Base-by-base conservation (phyloP, 2,888 invertebrate species). In the Phortica okadai region DNA sequence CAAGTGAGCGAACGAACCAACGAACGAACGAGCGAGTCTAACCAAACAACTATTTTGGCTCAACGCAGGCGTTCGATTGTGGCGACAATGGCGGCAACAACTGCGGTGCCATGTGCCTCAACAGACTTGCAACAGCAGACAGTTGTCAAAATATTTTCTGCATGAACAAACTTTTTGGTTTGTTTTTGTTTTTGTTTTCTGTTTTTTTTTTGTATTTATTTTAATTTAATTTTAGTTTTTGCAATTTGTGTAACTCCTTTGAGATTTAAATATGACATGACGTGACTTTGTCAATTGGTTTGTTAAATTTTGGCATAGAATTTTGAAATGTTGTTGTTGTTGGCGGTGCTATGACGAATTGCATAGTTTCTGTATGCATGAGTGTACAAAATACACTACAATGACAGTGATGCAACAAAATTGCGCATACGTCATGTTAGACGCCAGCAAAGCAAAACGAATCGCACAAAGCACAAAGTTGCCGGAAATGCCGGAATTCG, bases 241-340 rank as follows among this genome's bases (percentile, higher is more conserved):
- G n/a, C 6, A 58, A 58, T 21, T 58, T 58, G 14, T 58, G 8
- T 58, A 6, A 7, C 21, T 58, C 58, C 58, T n/a, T 21, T 58
- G 58, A 58, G 58, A 58, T 58, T 21, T 21, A 58, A 14, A 50
- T 50, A 14, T 50, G 50, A 50, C 50, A 50, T 50, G 50, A 50
- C 58, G 21, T 58, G n/a, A 21, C 58, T 58, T 58, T 58, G 58
- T 58, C 58, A 58, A 58, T 58, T 58, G 58, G n/a, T 58, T 14
- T 58, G 14, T 21, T 58, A 16, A n/a, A 7, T 21, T n/a, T 21
- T n/a, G 8, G n/a, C 14, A 3, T 50, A 50, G 8, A 11, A 50
- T 33, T 33, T 33, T 33, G 33, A 2, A 1, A 33, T 33, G 3
- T 3, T 3, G 3, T 3, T 33, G 33, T 33, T 33, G 33, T 33